Base-by-base conservation (phyloP, 2,888 invertebrate species). In the Acanthosepion esculentum region DNA sequence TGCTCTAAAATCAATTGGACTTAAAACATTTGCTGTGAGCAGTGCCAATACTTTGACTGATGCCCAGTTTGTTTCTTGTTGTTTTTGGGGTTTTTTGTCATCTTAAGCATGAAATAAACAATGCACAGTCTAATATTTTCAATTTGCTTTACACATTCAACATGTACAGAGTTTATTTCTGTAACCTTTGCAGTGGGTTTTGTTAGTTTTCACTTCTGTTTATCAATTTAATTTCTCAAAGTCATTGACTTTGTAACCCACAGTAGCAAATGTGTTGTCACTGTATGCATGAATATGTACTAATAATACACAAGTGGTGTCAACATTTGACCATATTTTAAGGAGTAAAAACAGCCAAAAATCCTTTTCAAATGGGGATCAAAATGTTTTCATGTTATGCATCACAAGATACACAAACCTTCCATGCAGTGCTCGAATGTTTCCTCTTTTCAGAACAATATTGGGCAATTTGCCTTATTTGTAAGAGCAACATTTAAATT, bases 111-210 rank as follows among this genome's bases (percentile, higher is more conserved):
- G 78, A n/a, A 78, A 78, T 78, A 78, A 78, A 78, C 78, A 78
- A 12, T n/a, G 78, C 78, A 78, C 78, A 78, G 78, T 78, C 78
- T 8, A 78, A 33, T n/a, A 78, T 33, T 78, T 78, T 78, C 78
- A 78, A 78, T 78, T 59, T 78, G n/a, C 78, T 78, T 78, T 78
- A 78, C 78, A 78, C 78, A 78, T 78, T 78, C 33, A 78, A n/a
- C 18, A 15, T 78, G 78, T 78, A 78, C 78, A 78, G 41, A 41
- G 78, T n/a, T 78, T 78, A n/a, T 78, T 78, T 78, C 78, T 78
- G 78, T 78, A 78, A 78, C 78, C 78, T 78, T 78, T 78, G 78
- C 78, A 78, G 78, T 78, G 78, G n/a, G n/a, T 78, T 78, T n/a
- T 78, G n/a, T 59, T 59, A 20, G 78, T 78, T 78, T 78, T 78